Evolutionary conservation across 2,888 invertebrate species (phyloP), one percentile per base, ranked within the genome.

Genomic region (Drosophila neoperkinsi): DNA sequence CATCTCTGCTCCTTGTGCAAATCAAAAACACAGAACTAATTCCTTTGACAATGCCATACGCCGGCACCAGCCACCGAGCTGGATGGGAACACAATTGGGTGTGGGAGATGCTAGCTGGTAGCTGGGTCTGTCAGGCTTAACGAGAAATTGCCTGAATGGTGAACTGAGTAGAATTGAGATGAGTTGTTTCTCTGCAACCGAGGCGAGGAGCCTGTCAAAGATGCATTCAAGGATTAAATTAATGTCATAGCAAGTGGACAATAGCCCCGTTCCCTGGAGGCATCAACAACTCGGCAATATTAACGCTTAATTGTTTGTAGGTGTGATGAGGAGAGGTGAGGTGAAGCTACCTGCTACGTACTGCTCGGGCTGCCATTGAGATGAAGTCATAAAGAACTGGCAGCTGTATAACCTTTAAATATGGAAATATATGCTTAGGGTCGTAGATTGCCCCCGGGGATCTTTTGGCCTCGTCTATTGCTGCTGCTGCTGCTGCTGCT

Each of bases 221-320:
- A 88, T 88, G 87, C 87, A 90, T 88, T 88, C 87, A 88, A 90
- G 87, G 90, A 90, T 88, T 88, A 88, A 88, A 88, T 88, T 88
- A 88, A 88, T 88, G 87, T 88, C 87, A 88, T 80, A 90, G 87
- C 87, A 87, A 86, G 79, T 82, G 85, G 85, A 86, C 85, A 86
- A 86, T 87, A 66, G 89, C 41, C 31, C 57, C 53, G 38, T 58
- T 74, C 49, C 51, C 64, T 18, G 36, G 18, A 49, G 65, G 43
- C 13, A 65, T 51, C 31, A 60, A 46, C 51, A 57, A 41, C 63
- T 64, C 63, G 55, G 64, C 74, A 80, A 83, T 85, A 88, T 80
- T 78, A 81, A 79, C 88, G 90, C 88, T 90, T 87, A 87, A 87
- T 87, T 87, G 88, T 89, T 84, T 82, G 79, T 69, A 11, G 51